These are phyloP conservation scores for Nestor notabilis DNA, from an alignment of 2,113 vertebrate species.

Conservation along the genomic window DNA sequence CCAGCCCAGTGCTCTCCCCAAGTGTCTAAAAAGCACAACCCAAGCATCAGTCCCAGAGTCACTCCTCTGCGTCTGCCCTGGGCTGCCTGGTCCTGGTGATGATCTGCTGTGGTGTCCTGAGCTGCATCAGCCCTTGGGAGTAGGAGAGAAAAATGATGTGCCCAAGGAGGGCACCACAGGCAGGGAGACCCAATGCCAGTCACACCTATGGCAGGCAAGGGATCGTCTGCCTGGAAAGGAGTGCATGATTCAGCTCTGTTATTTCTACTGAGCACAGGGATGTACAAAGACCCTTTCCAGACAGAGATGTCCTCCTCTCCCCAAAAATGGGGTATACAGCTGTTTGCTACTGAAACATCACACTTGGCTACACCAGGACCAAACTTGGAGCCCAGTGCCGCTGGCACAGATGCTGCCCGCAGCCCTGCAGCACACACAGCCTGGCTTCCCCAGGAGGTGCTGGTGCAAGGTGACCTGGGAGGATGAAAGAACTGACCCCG, in stretches of 20 bases:
- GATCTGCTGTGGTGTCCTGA: fast-evolving
- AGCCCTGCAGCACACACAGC: background rate
- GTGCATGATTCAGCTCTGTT: fast-evolving
- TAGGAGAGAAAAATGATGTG: fast-evolving
- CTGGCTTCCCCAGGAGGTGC: background rate
- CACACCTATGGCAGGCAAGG: fast-evolving
- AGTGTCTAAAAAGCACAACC: fast-evolving
- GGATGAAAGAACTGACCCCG: background rate
- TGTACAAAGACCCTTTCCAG: background rate
- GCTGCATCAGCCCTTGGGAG: background rate
- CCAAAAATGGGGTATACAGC: background rate
- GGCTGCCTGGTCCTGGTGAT: background rate
- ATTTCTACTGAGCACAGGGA: background rate
- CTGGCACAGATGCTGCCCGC: fast-evolving
- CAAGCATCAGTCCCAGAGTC: background rate
- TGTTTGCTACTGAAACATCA: background rate
- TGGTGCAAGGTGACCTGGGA: background rate
- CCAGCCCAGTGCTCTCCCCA: fast-evolving
- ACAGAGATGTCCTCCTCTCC: too few relatives aligned
- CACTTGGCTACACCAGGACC: background rate
- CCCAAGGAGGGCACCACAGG: background rate
- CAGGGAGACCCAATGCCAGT: background rate
- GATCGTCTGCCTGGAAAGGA: background rate
- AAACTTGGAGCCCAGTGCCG: fast-evolving
- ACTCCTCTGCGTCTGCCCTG: background rate